A percentile compares a stretch with the other conserved stretches of the same genome.
Evolutionary conservation across 2,888 invertebrate species (phyloP).

Genomic region (Ellobium chinense): DNA sequence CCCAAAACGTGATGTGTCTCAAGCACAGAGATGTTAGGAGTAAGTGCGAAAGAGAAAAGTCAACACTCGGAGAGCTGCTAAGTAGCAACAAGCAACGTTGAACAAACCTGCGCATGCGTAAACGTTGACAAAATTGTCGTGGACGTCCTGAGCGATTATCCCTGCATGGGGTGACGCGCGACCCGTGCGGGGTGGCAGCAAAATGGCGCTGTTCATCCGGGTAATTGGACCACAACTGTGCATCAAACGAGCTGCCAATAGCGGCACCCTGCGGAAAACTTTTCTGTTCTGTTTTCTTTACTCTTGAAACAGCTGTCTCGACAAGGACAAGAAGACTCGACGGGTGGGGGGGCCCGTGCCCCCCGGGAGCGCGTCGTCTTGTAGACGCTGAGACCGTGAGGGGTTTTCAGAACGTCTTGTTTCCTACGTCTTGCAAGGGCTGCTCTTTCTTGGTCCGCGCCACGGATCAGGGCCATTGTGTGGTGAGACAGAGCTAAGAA

Average conservation of each 20-base stretch:
- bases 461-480: neutral
- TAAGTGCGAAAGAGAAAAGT: no score
- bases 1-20: no score
- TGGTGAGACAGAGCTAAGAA: neutral
- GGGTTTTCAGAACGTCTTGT: neutral
- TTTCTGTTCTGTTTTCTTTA: neutral
- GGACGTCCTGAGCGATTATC: slow-evolving; percentile 37
- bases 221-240: slow-evolving; percentile 29
- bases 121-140: neutral
- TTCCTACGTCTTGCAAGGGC: neutral
- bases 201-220: slow-evolving; percentile 41
- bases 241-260: neutral
- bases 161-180: slow-evolving; percentile 49
- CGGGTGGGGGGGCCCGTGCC: neutral
- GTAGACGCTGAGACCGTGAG: neutral
- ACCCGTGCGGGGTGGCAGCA: slow-evolving; percentile 36
- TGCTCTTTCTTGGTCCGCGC: neutral
- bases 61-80: no score
- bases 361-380: neutral
- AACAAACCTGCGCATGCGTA: neutral
- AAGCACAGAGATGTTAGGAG: no score
- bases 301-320: neutral
- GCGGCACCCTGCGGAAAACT: neutral
- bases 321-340: neutral
- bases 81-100: neutral